Evolutionary conservation across 2,888 invertebrate species (phyloP).

Genomic region (Lampropteryx suffumata): DNA sequence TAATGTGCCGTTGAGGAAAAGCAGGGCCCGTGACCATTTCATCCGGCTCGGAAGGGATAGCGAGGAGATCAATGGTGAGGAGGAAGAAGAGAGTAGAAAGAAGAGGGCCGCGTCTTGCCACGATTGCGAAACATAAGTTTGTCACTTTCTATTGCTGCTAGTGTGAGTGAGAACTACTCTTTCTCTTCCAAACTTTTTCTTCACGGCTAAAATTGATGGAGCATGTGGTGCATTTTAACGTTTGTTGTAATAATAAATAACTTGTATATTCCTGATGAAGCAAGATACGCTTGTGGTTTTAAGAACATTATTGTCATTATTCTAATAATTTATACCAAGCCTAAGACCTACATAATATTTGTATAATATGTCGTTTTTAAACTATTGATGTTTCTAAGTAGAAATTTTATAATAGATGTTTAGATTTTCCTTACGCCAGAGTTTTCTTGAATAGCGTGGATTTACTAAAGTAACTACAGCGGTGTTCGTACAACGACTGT

Average conservation of each 20-base stretch:
- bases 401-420: too few relatives aligned
- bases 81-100: slow-evolving; percentile 57
- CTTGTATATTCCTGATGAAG: slow-evolving; percentile 37
- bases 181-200: slow-evolving; percentile 27
- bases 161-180: slow-evolving; percentile 9
- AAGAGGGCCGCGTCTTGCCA: slow-evolving; percentile 62
- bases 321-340: slow-evolving; percentile 4
- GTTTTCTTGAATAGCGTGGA: not conserved
- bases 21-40: slow-evolving; percentile 70
- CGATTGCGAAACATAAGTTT: slow-evolving; percentile 66
- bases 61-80: slow-evolving; percentile 63
- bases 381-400: too few relatives aligned
- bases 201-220: slow-evolving; percentile 40
- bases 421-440: too few relatives aligned
- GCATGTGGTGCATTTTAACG: slow-evolving; percentile 51
- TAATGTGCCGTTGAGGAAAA: slow-evolving; percentile 66
- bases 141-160: slow-evolving; percentile 19
- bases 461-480: too few relatives aligned
- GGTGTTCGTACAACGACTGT: not conserved
- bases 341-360: too few relatives aligned
- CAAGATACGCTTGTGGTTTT: slow-evolving; percentile 49
- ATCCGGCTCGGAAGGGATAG: slow-evolving; percentile 71
- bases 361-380: too few relatives aligned
- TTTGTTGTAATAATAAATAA: slow-evolving; percentile 1
- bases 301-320: slow-evolving; percentile 1